Evolutionary conservation across 2,888 invertebrate species (phyloP).

Genomic region (Eulithis testata): DNA sequence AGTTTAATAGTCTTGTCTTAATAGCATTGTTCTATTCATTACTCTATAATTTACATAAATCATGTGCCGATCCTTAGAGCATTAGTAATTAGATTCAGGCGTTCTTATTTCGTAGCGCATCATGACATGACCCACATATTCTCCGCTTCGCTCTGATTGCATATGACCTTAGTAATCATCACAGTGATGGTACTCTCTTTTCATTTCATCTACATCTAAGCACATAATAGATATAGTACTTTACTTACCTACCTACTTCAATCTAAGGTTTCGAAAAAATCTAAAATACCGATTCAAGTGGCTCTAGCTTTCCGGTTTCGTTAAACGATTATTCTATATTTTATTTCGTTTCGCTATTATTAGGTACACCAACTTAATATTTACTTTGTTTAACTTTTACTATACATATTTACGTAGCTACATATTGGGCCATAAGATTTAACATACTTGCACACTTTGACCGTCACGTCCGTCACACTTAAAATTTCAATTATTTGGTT

Average conservation of each 20-base stretch:
- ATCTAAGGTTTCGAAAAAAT: no score
- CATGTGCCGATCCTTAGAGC: constrained; percentile 21
- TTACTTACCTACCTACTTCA: neutral
- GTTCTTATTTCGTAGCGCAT: constrained; percentile 42
- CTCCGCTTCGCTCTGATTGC: constrained; percentile 45
- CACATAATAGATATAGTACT: neutral
- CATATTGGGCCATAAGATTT: no score
- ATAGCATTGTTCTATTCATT: constrained; percentile 14
- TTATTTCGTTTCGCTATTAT: neutral
- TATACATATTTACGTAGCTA: no score
- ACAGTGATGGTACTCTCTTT: constrained; percentile 22
- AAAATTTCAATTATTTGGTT: no score
- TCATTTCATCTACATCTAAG: constrained; percentile 2
- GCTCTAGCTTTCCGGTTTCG: neutral
- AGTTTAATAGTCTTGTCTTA: constrained; percentile 2
- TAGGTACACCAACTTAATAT: no score
- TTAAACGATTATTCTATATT: neutral
- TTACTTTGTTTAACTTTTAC: no score
- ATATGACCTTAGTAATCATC: constrained; percentile 35
- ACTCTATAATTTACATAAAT: constrained; percentile 21
- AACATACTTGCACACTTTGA: no score
- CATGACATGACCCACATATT: constrained; percentile 51
- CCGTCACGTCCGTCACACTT: no score
- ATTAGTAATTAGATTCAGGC: constrained; percentile 29
- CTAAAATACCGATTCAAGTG: no score